Base-by-base conservation (phyloP, 2,888 invertebrate genomes). In the Dinocampus coccinellae region DNA sequence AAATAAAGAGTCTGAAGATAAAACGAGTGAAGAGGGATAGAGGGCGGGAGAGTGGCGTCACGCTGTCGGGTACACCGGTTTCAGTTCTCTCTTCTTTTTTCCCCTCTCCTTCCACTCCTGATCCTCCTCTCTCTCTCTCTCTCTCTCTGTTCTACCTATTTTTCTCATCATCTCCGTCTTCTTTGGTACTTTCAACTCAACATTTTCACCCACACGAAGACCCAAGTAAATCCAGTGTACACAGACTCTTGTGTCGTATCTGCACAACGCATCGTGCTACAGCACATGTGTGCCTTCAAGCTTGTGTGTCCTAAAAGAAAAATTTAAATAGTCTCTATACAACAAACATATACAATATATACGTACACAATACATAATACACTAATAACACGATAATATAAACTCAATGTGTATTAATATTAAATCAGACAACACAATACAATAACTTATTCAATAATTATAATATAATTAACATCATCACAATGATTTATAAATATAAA, bases 1-100 rank as follows among this genome's bases (percentile, higher is more conserved):
- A 7, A 4, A n/a, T 47, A 47, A 47, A 63, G 68, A 75, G 74
- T 52, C 39, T 76, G 75, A 75, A 77, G 77, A 77, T 78, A 78
- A n/a, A 7, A 47, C 47, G 47, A 47, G 16, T 47, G 47, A n/a
- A 47, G 47, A 76, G 75, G 60, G n/a, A n/a, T n/a, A n/a, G 61
- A 68, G 57, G 66, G 68, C 61, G 62, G 72, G 74, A 74, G 72
- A 80, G 82, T 80, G 86, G 86, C 87, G 86, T 86, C 87, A 85
- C 79, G 85, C 87, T 85, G 87, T 85, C 86, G 87, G 85, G 82
- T 85, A 85, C 87, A 87, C 85, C 86, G 86, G 85, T 86, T 86
- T 86, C 83, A 80, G 80, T 82, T 81, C 81, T 79, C 80, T 81
- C 76, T 61, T 58, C 66, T 60, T 70, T 62, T 34, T 60, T 61